Percentiles rank a stretch among this genome's conserved stretches.
Conservation (phyloP, 2,113 vertebrate genomes). For the Eudyptes chrysolophus region DNA sequence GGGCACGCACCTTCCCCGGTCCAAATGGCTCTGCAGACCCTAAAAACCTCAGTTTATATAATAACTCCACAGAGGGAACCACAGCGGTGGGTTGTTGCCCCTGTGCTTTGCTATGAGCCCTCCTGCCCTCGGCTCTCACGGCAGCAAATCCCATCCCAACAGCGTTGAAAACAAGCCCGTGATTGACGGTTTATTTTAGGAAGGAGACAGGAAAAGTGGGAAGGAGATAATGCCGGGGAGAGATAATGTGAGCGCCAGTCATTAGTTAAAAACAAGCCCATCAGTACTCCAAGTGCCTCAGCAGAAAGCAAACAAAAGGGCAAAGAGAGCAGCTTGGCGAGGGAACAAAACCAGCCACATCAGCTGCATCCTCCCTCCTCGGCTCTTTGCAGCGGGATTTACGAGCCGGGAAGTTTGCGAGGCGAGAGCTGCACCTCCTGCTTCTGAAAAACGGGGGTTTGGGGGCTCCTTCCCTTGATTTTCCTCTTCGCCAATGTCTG, state of each 20-base stretch:
- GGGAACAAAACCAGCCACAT: background rate
- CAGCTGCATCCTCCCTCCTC: background rate
- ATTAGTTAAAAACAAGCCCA: background rate
- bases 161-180: background rate
- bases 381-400: background rate
- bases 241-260: constrained; percentile 1
- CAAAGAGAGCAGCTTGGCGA: constrained; percentile 40
- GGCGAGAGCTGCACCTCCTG: background rate
- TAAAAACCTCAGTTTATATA: background rate
- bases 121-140: background rate
- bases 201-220: background rate
- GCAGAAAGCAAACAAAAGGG: constrained; percentile 49
- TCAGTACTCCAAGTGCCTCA: constrained; percentile 4
- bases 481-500: fast-evolving
- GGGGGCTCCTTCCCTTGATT: background rate
- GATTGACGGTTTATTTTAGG: constrained; percentile 37
- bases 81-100: background rate
- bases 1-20: fast-evolving
- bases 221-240: background rate
- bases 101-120: background rate
- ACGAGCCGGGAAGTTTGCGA: background rate
- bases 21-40: background rate
- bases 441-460: fast-evolving
- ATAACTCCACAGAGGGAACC: background rate
- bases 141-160: background rate